A percentile compares a stretch with the other conserved stretches of the same genome.
Conservation (phyloP, 2,888 invertebrate species). For the Icerya purchasi region DNA sequence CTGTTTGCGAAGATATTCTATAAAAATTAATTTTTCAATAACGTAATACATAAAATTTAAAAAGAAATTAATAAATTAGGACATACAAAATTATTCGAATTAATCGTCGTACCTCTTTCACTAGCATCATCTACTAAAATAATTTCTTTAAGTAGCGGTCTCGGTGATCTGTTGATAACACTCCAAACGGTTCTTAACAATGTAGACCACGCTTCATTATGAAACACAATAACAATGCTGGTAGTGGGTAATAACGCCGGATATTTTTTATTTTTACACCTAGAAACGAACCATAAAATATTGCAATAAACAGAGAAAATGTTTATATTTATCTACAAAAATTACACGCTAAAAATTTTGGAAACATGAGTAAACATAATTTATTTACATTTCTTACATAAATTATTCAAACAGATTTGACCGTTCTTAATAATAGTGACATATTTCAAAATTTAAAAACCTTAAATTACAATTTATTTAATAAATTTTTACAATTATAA, state of each 20-base stretch:
- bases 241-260: constrained; percentile 67
- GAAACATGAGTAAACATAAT: too few relatives aligned
- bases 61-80: too few relatives aligned
- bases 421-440: too few relatives aligned
- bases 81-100: not conserved
- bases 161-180: constrained; percentile 84
- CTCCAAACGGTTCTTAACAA: constrained; percentile 89
- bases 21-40: constrained; percentile 17
- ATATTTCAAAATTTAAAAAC: too few relatives aligned
- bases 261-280: constrained; percentile 60
- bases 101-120: constrained; percentile 48
- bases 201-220: constrained; percentile 98
- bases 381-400: too few relatives aligned
- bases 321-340: too few relatives aligned
- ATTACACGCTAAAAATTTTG: too few relatives aligned
- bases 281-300: constrained; percentile 28
- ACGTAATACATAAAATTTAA: too few relatives aligned
- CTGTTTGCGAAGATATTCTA: constrained; percentile 70
- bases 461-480: too few relatives aligned
- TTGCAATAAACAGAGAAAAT: too few relatives aligned
- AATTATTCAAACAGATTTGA: too few relatives aligned
- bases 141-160: constrained; percentile 69
- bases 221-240: constrained; percentile 94
- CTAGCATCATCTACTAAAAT: constrained; percentile 96
- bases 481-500: too few relatives aligned